A percentile compares a stretch with the other conserved stretches of the same genome.
phyloP scores from a whole-genome alignment of 2,797 vertebrate genomes.

The Hemitrygon akajei region DNA sequence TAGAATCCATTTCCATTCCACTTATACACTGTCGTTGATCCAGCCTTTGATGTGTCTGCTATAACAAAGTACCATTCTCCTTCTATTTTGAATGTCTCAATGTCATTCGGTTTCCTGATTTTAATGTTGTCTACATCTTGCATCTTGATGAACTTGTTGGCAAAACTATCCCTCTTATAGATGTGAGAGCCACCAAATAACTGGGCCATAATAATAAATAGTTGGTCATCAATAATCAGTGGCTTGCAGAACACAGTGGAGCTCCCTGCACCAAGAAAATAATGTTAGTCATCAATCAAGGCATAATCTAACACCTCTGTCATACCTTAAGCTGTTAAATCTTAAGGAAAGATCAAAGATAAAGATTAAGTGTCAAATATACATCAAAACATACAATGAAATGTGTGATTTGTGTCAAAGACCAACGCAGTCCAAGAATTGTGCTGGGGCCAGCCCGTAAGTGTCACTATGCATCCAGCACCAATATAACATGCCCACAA shows the following conservation, averaged over 20 bases:
- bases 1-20: constrained; percentile 40
- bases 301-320: neutral
- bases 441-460: too few species aligned
- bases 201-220: constrained; percentile 37
- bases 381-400: too few species aligned
- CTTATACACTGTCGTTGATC: constrained; percentile 32
- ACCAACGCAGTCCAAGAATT: too few species aligned
- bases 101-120: constrained; percentile 39
- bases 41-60: constrained; percentile 38
- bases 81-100: constrained; percentile 39
- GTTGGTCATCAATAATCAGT: constrained; percentile 25
- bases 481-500: too few species aligned
- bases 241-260: constrained; percentile 38
- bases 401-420: too few species aligned
- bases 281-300: neutral
- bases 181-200: constrained; percentile 39
- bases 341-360: too few species aligned
- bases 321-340: neutral
- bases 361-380: too few species aligned
- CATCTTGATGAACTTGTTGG: constrained; percentile 38
- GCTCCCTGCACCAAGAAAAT: constrained; percentile 14
- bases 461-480: too few species aligned
- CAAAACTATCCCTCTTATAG: constrained; percentile 37
- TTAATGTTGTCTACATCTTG: constrained; percentile 36
- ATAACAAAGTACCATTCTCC: constrained; percentile 37